phyloP scores from a whole-genome alignment of 2,888 invertebrate genomes.

The Apotomis turbidana region DNA sequence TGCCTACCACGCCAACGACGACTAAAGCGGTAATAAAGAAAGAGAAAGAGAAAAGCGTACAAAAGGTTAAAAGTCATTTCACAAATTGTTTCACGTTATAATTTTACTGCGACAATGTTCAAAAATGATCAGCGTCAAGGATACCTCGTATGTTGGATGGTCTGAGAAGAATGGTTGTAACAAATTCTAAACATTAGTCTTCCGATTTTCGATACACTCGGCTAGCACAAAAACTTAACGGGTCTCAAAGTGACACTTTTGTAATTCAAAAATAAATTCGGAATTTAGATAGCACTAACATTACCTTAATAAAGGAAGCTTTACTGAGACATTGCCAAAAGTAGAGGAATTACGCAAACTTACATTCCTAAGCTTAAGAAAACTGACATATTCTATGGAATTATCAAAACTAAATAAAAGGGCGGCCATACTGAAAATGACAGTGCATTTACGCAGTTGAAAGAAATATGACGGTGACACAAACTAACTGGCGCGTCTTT shows the following conservation, averaged over 20 bases:
- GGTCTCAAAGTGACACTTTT: slow-evolving; percentile 16
- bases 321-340: slow-evolving; percentile 68
- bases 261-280: slow-evolving; percentile 13
- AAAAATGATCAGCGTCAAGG: not conserved
- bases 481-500: too few species aligned
- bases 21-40: too few species aligned
- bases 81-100: too few species aligned
- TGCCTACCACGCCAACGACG: too few species aligned
- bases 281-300: slow-evolving; percentile 30
- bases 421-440: not conserved
- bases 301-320: slow-evolving; percentile 26
- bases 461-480: too few species aligned
- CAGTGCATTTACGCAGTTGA: too few species aligned
- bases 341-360: slow-evolving; percentile 58
- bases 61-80: too few species aligned
- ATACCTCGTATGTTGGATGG: not conserved
- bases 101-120: not conserved
- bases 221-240: slow-evolving; percentile 28
- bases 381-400: slow-evolving; percentile 13
- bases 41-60: too few species aligned
- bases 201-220: slow-evolving; percentile 19
- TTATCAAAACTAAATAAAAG: slow-evolving; percentile 1
- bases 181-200: slow-evolving; percentile 34
- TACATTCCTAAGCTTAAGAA: slow-evolving; percentile 70
- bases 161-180: slow-evolving; percentile 18